A percentile compares a stretch with the other conserved stretches of the same genome.
These are phyloP conservation scores for Thaleichthys pacificus DNA, from an alignment of 2,797 vertebrate species.

Conservation along the genomic window DNA sequence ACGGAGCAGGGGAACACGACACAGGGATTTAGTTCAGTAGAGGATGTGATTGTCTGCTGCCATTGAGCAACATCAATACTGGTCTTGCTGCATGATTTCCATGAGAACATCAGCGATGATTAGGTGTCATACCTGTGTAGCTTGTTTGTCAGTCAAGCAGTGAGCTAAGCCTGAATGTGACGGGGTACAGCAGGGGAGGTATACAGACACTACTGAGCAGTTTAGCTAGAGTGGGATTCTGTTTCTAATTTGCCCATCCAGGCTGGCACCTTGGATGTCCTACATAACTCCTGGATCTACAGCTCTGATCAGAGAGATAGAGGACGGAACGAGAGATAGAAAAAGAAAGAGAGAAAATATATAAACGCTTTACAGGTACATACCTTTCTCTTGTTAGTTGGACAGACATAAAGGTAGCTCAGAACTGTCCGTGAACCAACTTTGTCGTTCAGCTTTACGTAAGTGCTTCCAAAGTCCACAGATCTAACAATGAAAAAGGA, in stretches of 20 bases:
- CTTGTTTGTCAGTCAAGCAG: background rate
- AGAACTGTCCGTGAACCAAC: slow-evolving; percentile 92
- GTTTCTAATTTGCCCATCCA: background rate
- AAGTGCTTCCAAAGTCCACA: slow-evolving; percentile 93
- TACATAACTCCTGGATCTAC: background rate
- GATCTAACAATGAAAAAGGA: slow-evolving; percentile 75
- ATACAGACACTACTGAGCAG: background rate
- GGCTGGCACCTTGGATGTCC: background rate
- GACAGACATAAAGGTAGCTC: slow-evolving; percentile 95
- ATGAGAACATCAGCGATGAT: slow-evolving; percentile 35
- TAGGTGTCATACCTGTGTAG: slow-evolving; percentile 25
- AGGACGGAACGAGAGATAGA: slow-evolving; percentile 35
- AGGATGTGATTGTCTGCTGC: slow-evolving; percentile 14
- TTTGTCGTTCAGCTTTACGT: slow-evolving; percentile 92
- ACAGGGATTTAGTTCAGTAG: background rate
- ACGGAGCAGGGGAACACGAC: background rate
- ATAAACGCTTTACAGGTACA: slow-evolving; percentile 13
- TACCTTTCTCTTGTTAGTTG: slow-evolving; percentile 97
- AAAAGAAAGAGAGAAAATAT: slow-evolving; percentile 11
- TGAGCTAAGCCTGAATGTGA: background rate
- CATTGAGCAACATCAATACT: slow-evolving; percentile 36
- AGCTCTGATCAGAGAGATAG: slow-evolving; percentile 18
- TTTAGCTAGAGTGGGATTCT: background rate
- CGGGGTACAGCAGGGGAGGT: background rate
- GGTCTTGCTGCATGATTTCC: background rate